Conservation (phyloP, 2,888 invertebrate genomes). For the Ceratothoa steindachneri region DNA sequence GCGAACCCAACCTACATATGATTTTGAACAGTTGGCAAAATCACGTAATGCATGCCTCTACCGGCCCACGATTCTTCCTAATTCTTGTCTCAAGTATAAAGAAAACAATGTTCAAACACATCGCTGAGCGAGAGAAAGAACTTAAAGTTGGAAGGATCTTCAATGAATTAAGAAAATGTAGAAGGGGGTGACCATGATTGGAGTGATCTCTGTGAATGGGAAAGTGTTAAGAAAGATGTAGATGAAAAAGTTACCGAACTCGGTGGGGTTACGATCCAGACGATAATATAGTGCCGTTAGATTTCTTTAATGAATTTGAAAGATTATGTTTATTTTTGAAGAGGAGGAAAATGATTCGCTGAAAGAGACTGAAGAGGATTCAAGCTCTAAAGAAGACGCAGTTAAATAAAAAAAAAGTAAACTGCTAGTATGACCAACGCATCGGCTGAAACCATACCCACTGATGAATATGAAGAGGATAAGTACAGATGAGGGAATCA, state of each 20-base stretch:
- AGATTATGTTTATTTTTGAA: no score
- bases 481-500: no score
- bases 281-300: no score
- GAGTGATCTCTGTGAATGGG: not conserved
- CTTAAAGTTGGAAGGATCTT: not conserved
- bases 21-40: constrained; percentile 94
- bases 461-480: no score
- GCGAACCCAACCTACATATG: constrained; percentile 85
- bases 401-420: no score
- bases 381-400: no score
- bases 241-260: not conserved
- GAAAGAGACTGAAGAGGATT: no score
- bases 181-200: not conserved
- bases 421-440: no score
- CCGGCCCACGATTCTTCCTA: constrained; percentile 70
- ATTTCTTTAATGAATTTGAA: no score
- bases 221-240: not conserved
- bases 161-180: not conserved
- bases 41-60: constrained; percentile 89
- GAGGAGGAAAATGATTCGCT: no score
- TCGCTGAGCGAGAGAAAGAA: not conserved
- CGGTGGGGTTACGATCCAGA: no score
- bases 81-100: constrained; percentile 36
- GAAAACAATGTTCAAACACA: not conserved
- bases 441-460: no score